Conservation (phyloP, 1,140 invertebrate species). For the Chrysopa pallens region DNA sequence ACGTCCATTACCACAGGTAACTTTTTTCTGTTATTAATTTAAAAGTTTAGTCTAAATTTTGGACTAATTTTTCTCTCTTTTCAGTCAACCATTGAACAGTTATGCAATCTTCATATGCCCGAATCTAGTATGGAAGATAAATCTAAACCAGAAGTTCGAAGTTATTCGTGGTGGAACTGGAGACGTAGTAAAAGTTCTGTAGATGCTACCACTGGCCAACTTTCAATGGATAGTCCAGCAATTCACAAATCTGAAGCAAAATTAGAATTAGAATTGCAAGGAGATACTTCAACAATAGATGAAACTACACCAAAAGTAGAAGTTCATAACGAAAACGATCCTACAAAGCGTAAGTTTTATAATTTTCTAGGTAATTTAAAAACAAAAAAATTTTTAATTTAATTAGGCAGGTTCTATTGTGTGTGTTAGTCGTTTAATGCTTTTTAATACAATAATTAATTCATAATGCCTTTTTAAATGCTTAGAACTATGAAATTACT, state of each 20-base stretch:
- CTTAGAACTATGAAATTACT: too few species aligned
- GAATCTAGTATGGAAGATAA: constrained; percentile 19
- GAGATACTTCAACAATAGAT: too few species aligned
- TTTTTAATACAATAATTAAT: too few species aligned
- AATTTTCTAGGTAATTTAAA: too few species aligned
- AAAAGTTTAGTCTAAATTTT: too few species aligned
- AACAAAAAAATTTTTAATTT: too few species aligned
- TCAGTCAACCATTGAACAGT: constrained; percentile 19
- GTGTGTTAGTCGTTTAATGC: too few species aligned
- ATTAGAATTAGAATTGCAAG: not conserved
- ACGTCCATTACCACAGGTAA: constrained; percentile 51
- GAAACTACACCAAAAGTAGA: too few species aligned
- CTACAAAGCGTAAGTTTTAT: too few species aligned
- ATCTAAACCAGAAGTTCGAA: constrained; percentile 21
- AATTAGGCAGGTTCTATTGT: too few species aligned
- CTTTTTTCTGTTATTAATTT: constrained; percentile 5
- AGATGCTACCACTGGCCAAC: constrained; percentile 14
- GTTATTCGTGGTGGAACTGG: constrained; percentile 57
- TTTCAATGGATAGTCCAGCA: not conserved
- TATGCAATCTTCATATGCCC: constrained; percentile 25
- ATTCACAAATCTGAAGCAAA: constrained; percentile 15
- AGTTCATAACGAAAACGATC: too few species aligned
- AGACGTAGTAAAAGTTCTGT: constrained; percentile 29
- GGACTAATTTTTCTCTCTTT: constrained; percentile 1
- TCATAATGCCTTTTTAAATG: too few species aligned